A percentile compares a stretch with the other conserved stretches of the same genome.
Conservation (phyloP, 1,140 invertebrate species). For the Arctopsyche grandis region DNA sequence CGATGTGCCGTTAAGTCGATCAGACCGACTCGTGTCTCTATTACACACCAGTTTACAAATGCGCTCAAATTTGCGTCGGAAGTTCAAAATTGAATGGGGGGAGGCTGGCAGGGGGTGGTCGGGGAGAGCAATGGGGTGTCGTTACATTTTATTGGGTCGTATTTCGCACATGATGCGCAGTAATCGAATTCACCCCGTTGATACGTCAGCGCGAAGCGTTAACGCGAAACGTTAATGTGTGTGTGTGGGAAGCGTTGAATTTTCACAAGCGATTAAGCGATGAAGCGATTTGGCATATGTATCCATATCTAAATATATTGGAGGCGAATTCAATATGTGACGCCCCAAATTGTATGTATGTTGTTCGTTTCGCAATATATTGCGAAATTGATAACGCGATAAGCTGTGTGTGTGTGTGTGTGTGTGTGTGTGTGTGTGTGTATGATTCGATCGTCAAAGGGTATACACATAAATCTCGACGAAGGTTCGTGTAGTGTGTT, state of each 20-base stretch:
- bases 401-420: not conserved
- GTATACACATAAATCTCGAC: too few relatives aligned
- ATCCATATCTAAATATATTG: not conserved
- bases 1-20: conserved; percentile 14
- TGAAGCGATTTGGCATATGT: not conserved
- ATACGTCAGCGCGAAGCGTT: not conserved
- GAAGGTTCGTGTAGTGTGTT: too few relatives aligned
- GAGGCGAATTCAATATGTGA: not conserved
- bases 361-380: not conserved
- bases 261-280: conserved; percentile 16
- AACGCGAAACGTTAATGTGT: not conserved
- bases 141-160: conserved; percentile 4
- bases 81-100: not conserved
- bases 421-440: not conserved
- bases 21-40: too few relatives aligned
- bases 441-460: too few relatives aligned
- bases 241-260: not conserved
- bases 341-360: not conserved
- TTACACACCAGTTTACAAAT: too few relatives aligned
- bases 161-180: not conserved
- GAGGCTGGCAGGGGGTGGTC: not conserved
- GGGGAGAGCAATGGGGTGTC: not conserved
- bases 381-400: not conserved
- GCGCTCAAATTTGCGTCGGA: not conserved
- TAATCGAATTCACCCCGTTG: not conserved